A percentile compares a stretch with the other conserved stretches of the same genome.
Evolutionary conservation across 2,888 invertebrate genomes (phyloP).

Genomic region (Idaea aversata): DNA sequence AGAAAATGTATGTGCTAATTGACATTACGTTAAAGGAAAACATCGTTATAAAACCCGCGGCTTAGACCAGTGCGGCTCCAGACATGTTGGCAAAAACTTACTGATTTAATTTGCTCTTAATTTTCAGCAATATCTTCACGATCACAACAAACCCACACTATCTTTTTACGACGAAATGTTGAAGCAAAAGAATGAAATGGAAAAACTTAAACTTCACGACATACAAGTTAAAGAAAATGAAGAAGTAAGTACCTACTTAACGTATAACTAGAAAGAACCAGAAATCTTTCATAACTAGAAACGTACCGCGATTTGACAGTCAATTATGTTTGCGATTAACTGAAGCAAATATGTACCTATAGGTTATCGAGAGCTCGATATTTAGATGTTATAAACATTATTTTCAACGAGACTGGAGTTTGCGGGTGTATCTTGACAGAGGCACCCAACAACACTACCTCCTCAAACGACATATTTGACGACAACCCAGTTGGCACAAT

Average conservation of each 20-base stretch:
- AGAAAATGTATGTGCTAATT: not conserved
- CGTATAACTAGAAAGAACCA: not conserved
- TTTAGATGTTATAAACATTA: no score
- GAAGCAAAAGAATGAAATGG: conserved; percentile 83
- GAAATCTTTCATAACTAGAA: no score
- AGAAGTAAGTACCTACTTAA: conserved; percentile 62
- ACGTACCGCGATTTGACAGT: no score
- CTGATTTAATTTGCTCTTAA: not conserved
- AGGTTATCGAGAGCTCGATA: no score
- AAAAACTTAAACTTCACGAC: conserved; percentile 82
- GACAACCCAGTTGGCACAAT: no score
- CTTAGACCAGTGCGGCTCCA: not conserved
- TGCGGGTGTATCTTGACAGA: no score
- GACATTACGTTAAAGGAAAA: no score
- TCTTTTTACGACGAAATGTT: conserved; percentile 97
- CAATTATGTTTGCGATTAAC: no score
- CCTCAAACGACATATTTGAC: no score
- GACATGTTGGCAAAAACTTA: not conserved
- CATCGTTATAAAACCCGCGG: not conserved
- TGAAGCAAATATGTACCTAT: no score
- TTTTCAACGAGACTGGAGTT: no score
- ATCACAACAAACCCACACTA: conserved; percentile 89
- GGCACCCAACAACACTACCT: no score
- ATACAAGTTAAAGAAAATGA: conserved; percentile 84
- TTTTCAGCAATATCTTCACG: conserved; percentile 86